phyloP scores from a whole-genome alignment of 2,113 vertebrate genomes.

The Anthoscopus minutus region DNA sequence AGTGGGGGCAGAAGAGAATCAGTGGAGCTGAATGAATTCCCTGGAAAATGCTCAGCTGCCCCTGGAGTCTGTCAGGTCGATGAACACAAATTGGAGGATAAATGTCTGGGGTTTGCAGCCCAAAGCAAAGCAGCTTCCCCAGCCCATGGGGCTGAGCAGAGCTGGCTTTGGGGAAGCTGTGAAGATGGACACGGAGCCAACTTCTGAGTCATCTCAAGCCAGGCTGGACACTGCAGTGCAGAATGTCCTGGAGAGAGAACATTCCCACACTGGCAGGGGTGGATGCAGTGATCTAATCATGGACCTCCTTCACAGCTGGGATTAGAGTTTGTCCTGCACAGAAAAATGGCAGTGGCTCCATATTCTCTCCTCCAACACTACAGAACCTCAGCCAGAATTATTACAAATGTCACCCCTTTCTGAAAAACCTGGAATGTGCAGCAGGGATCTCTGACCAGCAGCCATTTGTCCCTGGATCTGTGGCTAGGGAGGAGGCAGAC shows the following conservation, averaged over 20 bases:
- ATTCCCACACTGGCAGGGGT: not conserved
- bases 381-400: not conserved
- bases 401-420: not conserved
- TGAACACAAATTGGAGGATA: not conserved
- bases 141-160: not conserved
- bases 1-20: not conserved
- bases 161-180: not conserved
- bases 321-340: not conserved
- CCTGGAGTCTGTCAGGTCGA: accelerated
- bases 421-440: not conserved
- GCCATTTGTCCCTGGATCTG: not conserved
- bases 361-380: not conserved
- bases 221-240: not conserved
- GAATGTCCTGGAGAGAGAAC: not conserved
- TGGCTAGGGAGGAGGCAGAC: constrained; percentile 26
- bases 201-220: not conserved
- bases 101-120: not conserved
- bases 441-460: not conserved
- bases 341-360: not conserved
- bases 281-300: not conserved
- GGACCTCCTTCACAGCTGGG: not conserved
- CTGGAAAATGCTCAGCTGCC: not conserved
- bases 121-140: not conserved
- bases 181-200: not conserved
- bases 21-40: not conserved